Percentiles rank a stretch among this genome's conserved stretches.
Evolutionary conservation across 64 coral and sea anemone species (phyloP).

Genomic region (Dendronephthya gigantea): DNA sequence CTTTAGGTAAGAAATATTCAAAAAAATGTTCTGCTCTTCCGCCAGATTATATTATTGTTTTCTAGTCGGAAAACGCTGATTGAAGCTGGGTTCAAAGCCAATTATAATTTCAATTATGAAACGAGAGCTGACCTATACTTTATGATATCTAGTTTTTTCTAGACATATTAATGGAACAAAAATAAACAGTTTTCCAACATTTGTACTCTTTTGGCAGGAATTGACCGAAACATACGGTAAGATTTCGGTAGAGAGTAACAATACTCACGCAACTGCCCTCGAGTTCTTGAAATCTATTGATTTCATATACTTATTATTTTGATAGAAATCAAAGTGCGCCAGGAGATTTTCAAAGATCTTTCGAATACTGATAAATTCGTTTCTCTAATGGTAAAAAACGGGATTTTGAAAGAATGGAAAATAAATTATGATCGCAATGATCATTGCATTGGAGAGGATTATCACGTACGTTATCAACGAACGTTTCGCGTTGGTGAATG

Average conservation of each 20-base stretch:
- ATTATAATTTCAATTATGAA: neutral
- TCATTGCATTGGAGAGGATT: neutral
- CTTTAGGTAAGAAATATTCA: neutral
- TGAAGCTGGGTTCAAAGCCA: neutral
- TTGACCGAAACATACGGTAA: slow-evolving; percentile 6
- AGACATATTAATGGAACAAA: slow-evolving; percentile 43
- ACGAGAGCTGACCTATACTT: neutral
- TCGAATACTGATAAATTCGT: neutral
- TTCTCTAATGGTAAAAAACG: neutral
- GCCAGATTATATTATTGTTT: too few relatives aligned
- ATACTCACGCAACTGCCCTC: neutral
- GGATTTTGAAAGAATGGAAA: neutral
- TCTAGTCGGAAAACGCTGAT: too few relatives aligned
- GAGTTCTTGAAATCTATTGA: neutral
- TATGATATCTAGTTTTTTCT: slow-evolving; percentile 32
- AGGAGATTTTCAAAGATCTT: neutral
- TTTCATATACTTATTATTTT: neutral
- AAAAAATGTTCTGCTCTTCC: too few relatives aligned
- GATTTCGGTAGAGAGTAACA: neutral
- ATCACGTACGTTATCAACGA: too few relatives aligned
- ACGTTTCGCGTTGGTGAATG: neutral
- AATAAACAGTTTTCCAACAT: slow-evolving; percentile 39
- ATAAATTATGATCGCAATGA: neutral
- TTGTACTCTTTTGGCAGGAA: slow-evolving; percentile 55
- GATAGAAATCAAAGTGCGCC: neutral